A percentile compares a stretch with the other conserved stretches of the same genome.
These are phyloP conservation scores for Drosophila ananassae DNA, from an alignment of 1,140 invertebrate genomes.

Conservation along the genomic window DNA sequence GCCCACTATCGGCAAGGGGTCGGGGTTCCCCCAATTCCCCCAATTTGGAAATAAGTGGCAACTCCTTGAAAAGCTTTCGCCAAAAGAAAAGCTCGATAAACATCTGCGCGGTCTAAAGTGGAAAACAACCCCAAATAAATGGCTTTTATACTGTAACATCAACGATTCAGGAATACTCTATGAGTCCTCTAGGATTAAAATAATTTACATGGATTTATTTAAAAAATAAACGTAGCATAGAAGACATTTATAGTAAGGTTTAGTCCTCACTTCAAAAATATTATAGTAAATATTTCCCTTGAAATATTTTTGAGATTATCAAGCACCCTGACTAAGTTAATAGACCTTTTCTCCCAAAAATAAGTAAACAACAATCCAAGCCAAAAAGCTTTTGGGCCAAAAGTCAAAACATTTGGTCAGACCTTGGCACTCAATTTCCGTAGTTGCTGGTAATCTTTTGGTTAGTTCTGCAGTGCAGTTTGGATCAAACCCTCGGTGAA, in stretches of 20 bases:
- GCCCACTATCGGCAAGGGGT: neutral
- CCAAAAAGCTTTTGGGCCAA: conserved; percentile 27
- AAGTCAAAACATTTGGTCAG: conserved; percentile 59
- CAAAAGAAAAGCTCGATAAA: conserved; percentile 43
- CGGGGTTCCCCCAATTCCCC: conserved; percentile 32
- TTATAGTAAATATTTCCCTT: too few species aligned
- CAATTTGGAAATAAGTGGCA: conserved; percentile 49
- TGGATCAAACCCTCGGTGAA: conserved; percentile 18
- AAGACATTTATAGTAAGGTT: too few species aligned
- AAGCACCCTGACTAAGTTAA: neutral
- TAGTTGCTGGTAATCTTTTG: conserved; percentile 5
- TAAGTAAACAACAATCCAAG: conserved; percentile 33
- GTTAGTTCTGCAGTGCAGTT: conserved; percentile 32
- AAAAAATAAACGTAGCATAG: too few species aligned
- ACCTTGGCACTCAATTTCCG: conserved; percentile 47
- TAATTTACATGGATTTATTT: neutral
- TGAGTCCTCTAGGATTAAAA: too few species aligned
- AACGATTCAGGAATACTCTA: conserved; percentile 13
- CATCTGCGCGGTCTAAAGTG: conserved; percentile 46
- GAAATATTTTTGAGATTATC: neutral
- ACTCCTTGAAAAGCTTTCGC: conserved; percentile 55
- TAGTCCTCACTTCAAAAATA: too few species aligned
- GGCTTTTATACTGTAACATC: neutral
- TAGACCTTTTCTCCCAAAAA: neutral
- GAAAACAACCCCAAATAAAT: conserved; percentile 49